Evolutionary conservation across 2,888 invertebrate species (phyloP).

Genomic region (Eupelmus urozonus): DNA sequence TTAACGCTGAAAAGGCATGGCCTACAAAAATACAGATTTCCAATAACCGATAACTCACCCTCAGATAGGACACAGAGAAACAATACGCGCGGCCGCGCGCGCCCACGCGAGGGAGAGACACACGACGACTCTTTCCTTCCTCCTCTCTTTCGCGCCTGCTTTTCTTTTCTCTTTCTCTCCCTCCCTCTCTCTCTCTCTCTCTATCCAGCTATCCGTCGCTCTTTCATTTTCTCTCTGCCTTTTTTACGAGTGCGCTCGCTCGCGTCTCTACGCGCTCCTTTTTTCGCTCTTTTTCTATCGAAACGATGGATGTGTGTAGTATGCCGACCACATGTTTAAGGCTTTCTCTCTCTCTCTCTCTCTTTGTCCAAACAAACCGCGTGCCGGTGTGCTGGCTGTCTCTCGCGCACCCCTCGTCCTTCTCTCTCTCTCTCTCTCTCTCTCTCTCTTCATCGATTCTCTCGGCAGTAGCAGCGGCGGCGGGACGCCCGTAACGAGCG

Average conservation of each 20-base stretch:
- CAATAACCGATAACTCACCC: constrained; percentile 73
- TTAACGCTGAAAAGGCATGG: constrained; percentile 65
- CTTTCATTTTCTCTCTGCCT: constrained; percentile 30
- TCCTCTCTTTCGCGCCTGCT: background rate
- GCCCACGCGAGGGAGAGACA: constrained; percentile 18
- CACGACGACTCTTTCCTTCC: constrained; percentile 46
- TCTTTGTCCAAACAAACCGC: constrained; percentile 63
- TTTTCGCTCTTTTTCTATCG: constrained; percentile 48
- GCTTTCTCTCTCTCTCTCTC: constrained; percentile 59
- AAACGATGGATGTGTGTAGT: constrained; percentile 66
- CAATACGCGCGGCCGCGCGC: constrained; percentile 51
- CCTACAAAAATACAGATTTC: constrained; percentile 76
- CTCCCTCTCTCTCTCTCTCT: background rate
- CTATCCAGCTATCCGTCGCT: constrained; percentile 48
- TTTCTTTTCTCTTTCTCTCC: constrained; percentile 29
- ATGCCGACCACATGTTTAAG: constrained; percentile 69
- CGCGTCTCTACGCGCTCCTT: constrained; percentile 5
- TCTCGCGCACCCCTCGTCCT: constrained; percentile 54
- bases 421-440: too few species aligned
- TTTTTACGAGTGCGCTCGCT: background rate
- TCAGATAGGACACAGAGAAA: constrained; percentile 55
- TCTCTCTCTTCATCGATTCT: constrained; percentile 56
- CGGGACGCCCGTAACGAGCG: constrained; percentile 56
- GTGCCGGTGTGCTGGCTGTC: constrained; percentile 36
- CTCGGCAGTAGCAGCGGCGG: constrained; percentile 1